Evolutionary conservation across 2,888 invertebrate species (phyloP), one percentile per base, ranked within the genome.

Genomic region (Sturmia bella): DNA sequence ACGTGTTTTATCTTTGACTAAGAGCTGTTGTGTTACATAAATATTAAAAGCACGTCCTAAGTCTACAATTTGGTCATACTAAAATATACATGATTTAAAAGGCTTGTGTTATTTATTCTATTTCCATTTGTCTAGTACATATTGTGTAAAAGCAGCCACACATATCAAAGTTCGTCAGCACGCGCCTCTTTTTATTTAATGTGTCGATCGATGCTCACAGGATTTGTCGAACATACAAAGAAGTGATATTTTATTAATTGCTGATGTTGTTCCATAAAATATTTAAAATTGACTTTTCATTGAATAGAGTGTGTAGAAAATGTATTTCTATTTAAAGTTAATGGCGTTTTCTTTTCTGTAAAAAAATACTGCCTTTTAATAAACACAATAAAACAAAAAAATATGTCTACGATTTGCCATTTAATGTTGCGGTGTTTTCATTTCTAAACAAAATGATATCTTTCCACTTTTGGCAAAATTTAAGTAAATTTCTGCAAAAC

Each of bases 11-110:
- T 89, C 87, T 87, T 85, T 88, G 70, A 74, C 82, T 78, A 78
- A 74, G 75, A 69, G 80, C 83, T 78, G 43, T 19, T 57, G 80
- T 32, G 3, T 86, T 86, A 87, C 87, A 87, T 86, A 87, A 88
- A 88, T 87, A 88, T 88, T 87, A 88, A 89, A 89, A 88, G 86
- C 88, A 89, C 87, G 87, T 89, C 87, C 88, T 87, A 87, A 88
- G 88, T 87, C 87, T 79, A 73, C 66, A 79, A 59, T 79, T 79
- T 79, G 78, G 66, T 73, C 59, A 79, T 70, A 70, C 56, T 57
- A 63, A 77, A 77, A 70, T 41, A 48, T 27, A 70, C 56, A 77
- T 70, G 69, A 70, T 63, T 79, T 68, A 66, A 73, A 72, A 79
- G 59, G 66, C 57, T 72, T 32, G 32, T 63, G 70, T 32, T n/a